Percentiles rank a stretch among this genome's conserved stretches.
phyloP scores from a whole-genome alignment of 1,140 invertebrate species.

The Apis florea region DNA sequence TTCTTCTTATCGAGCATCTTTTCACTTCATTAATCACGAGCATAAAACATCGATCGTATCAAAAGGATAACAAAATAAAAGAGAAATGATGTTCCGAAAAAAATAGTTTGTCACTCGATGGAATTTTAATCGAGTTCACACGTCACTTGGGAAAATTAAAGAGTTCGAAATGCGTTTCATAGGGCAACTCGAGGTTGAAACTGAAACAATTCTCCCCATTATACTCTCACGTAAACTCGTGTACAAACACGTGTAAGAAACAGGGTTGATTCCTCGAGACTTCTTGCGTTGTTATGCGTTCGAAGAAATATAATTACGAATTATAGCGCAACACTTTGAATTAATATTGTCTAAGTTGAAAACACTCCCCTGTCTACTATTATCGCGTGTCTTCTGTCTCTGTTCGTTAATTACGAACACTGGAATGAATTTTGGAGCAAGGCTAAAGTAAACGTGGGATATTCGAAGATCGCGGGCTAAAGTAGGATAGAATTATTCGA shows the following conservation, averaged over 20 bases:
- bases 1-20: too few relatives aligned
- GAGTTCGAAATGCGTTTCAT: background rate
- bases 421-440: too few relatives aligned
- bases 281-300: background rate
- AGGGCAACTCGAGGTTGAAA: conserved; percentile 22
- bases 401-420: conserved; percentile 25
- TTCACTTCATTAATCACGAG: too few relatives aligned
- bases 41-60: too few relatives aligned
- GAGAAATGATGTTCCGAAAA: too few relatives aligned
- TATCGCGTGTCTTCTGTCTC: background rate
- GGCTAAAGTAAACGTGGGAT: conserved; percentile 15
- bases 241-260: background rate
- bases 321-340: conserved; percentile 15
- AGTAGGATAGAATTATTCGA: too few relatives aligned
- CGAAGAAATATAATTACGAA: conserved; percentile 40
- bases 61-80: background rate
- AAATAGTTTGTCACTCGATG: background rate
- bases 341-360: conserved; percentile 35
- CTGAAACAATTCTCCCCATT: conserved; percentile 16
- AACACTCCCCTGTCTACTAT: background rate
- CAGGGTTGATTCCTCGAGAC: background rate
- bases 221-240: background rate
- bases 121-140: conserved; percentile 37
- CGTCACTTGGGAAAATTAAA: conserved; percentile 30
- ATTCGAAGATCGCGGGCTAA: background rate